Evolutionary conservation across 1,140 invertebrate species (phyloP).

Genomic region (Hetaerina americana): DNA sequence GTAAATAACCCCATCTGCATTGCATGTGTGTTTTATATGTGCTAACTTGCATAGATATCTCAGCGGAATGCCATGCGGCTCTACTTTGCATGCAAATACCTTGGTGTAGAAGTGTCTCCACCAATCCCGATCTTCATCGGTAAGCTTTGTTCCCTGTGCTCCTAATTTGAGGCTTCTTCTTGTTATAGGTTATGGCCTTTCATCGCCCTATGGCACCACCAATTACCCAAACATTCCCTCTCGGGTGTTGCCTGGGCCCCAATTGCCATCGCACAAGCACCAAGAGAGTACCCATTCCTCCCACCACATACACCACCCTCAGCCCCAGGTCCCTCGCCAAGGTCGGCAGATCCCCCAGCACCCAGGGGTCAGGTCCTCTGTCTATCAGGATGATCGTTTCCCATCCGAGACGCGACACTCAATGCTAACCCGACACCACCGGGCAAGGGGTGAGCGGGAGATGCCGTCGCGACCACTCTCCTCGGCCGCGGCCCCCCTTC

Average conservation of each 20-base stretch:
- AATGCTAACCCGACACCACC: not conserved
- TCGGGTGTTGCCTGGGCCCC: not conserved
- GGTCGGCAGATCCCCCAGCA: not conserved
- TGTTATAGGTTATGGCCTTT: slow-evolving; percentile 7
- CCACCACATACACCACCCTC: not conserved
- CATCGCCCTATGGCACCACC: slow-evolving; percentile 4
- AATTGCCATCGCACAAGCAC: not conserved
- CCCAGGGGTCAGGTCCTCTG: not conserved
- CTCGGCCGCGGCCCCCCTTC: not conserved
- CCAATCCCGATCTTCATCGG: not conserved
- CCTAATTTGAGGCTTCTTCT: slow-evolving; percentile 6
- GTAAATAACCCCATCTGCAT: no score
- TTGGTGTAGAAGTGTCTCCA: not conserved
- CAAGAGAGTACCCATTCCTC: not conserved
- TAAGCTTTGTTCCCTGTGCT: not conserved
- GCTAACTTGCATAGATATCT: not conserved
- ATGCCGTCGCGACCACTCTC: not conserved
- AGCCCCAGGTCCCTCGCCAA: not conserved
- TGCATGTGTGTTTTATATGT: no score
- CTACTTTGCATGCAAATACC: not conserved
- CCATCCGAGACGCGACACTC: not conserved
- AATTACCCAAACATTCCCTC: not conserved
- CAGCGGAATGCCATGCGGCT: not conserved
- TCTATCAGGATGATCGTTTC: not conserved
- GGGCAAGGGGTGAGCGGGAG: not conserved